These are phyloP conservation scores for Caenorhabditis doughertyi DNA, from an alignment of 2,888 invertebrate genomes.

Conservation along the genomic window DNA sequence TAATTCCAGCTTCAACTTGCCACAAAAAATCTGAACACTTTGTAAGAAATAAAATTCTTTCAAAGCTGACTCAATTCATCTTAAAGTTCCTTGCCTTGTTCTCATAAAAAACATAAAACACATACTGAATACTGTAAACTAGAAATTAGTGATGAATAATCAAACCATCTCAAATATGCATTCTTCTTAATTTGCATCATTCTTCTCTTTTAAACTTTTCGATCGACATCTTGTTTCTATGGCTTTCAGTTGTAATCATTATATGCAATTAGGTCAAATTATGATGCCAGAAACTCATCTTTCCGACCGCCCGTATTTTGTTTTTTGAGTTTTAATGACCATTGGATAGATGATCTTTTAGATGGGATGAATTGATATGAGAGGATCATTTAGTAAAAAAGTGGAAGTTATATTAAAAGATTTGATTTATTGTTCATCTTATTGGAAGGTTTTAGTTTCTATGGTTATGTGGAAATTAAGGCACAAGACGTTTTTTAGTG, in stretches of 20 bases:
- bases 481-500: too few species aligned
- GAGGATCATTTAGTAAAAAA: too few species aligned
- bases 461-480: too few species aligned
- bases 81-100: neutral
- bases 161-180: neutral
- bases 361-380: neutral
- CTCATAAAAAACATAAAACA: neutral
- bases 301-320: neutral
- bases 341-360: neutral
- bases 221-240: neutral
- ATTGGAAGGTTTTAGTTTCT: too few species aligned
- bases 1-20: too few species aligned
- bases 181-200: neutral
- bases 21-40: too few species aligned
- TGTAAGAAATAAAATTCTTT: too few species aligned
- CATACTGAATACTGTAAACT: neutral
- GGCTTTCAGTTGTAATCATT: conserved; percentile 22
- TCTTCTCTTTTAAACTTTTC: neutral
- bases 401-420: too few species aligned
- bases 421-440: too few species aligned
- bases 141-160: neutral
- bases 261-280: conserved; percentile 33
- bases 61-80: too few species aligned
- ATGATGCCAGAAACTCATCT: neutral
- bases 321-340: neutral